Evolutionary conservation across 2,113 vertebrate species (phyloP).

Genomic region (Scartelaos histophorus): DNA sequence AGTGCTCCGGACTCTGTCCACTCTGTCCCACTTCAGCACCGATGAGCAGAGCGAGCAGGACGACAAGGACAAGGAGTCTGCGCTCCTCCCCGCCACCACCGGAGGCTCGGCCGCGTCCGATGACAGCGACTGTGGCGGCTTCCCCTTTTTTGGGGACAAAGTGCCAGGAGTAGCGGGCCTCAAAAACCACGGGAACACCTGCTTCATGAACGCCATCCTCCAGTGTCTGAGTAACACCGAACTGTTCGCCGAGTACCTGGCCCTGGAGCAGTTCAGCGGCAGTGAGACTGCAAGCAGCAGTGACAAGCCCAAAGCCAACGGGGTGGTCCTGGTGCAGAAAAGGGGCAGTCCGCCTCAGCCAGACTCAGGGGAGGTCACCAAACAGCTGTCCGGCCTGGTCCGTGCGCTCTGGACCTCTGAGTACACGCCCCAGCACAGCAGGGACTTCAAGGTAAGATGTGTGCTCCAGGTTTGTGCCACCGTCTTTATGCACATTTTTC

Average conservation of each 20-base stretch:
- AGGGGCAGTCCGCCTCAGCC: constrained; percentile 59
- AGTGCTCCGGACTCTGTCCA: constrained; percentile 88
- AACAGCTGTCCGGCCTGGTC: constrained; percentile 93
- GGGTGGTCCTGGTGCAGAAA: constrained; percentile 65
- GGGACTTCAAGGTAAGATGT: constrained; percentile 91
- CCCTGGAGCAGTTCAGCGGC: constrained; percentile 86
- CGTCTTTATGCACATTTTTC: background rate
- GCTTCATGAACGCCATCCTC: constrained; percentile 98
- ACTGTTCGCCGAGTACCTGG: constrained; percentile 94
- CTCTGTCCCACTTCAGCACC: constrained; percentile 84
- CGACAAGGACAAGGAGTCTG: constrained; percentile 72
- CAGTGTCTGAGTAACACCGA: constrained; percentile 99
- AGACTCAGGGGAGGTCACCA: constrained; percentile 87
- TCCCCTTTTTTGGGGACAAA: constrained; percentile 71
- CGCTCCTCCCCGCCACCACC: constrained; percentile 68
- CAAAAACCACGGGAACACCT: constrained; percentile 98
- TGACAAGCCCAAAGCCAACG: constrained; percentile 67
- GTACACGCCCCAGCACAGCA: constrained; percentile 96
- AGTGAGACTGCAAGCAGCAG: constrained; percentile 35
- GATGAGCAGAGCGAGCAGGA: constrained; percentile 76
- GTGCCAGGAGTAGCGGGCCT: constrained; percentile 91
- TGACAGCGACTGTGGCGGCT: constrained; percentile 72
- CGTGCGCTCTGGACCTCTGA: constrained; percentile 97
- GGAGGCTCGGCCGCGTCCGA: constrained; percentile 66
- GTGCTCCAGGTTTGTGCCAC: background rate